Conservation (phyloP, 2,888 invertebrate genomes). For the Pyrocoelia pectoralis region DNA sequence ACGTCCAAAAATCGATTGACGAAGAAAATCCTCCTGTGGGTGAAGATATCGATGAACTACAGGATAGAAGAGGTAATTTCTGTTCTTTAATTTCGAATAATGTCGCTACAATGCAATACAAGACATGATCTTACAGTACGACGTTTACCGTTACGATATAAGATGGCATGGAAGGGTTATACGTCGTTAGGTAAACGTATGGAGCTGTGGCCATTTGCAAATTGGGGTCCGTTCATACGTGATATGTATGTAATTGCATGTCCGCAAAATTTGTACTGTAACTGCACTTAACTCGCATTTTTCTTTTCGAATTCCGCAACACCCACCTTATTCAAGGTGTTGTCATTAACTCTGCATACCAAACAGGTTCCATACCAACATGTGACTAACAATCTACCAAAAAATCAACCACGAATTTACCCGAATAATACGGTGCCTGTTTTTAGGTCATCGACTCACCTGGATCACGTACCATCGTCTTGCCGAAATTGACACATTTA, state of each 20-base stretch:
- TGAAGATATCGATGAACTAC: conserved; percentile 73
- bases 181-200: conserved; percentile 64
- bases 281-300: not conserved
- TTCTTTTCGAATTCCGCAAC: not conserved
- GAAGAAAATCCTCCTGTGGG: conserved; percentile 79
- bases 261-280: conserved; percentile 1
- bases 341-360: not conserved
- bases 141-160: conserved; percentile 43
- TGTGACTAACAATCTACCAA: not conserved
- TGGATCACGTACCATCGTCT: conserved; percentile 82
- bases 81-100: not conserved
- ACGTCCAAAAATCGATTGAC: conserved; percentile 81
- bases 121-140: conserved; percentile 36
- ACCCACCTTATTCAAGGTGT: not conserved
- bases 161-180: conserved; percentile 47
- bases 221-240: conserved; percentile 66
- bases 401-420: not conserved
- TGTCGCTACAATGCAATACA: not conserved
- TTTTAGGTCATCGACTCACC: conserved; percentile 68
- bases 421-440: not conserved
- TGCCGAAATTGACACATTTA: conserved; percentile 72
- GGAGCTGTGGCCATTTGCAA: conserved; percentile 68
- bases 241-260: conserved; percentile 37
- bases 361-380: not conserved
- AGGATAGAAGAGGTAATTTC: conserved; percentile 73